Evolutionary conservation across 1,140 invertebrate genomes (phyloP), one percentile per base, ranked within the genome.

Genomic region (Colletes latitarsis): DNA sequence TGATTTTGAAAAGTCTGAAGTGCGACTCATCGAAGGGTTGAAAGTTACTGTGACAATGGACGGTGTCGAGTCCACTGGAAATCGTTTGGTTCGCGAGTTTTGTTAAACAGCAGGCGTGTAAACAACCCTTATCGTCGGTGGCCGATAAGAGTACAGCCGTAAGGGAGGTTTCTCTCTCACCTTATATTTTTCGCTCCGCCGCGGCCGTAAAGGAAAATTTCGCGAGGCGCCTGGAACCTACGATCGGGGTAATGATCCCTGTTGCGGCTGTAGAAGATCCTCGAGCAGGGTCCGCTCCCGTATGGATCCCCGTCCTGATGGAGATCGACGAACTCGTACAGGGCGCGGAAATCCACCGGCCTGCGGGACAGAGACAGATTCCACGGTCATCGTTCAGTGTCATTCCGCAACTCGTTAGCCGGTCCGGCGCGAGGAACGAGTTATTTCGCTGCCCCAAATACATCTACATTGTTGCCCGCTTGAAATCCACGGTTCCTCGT

Each of bases 251-350:
- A 94, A 75, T 94, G 91, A 91, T 95, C 91, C 4, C 94, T 91
- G 92, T 94, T 89, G 85, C 94, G 75, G 76, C 95, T 96, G 39
- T 95, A 94, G 85, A 97, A 97, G 58, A 95, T 93, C 74, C 96
- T 92, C 0, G 95, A 96, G 86, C 96, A 96, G 0, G 94, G 93
- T 2, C 95, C 95, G 10, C 89, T 94, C 0, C 96, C 96, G 90
- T 95, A 96, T 0, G 95, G 94, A 72, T 97, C 95, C 0, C 97
- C 97, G 87, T 98, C 97, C 93, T 98, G 96, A 79, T 97, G 96
- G 4, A 97, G 93, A 91, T 98, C 97, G 10, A 98, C 97, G 84
- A 98, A 98, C 92, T 98, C 97, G 92, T 98, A 98, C n/a, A 97
- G 94, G 0, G 97, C 95, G 86, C 96, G 96, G 89, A 98, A 98